phyloP scores from a whole-genome alignment of 2,113 vertebrate species.

The Atherinomorus stipes region DNA sequence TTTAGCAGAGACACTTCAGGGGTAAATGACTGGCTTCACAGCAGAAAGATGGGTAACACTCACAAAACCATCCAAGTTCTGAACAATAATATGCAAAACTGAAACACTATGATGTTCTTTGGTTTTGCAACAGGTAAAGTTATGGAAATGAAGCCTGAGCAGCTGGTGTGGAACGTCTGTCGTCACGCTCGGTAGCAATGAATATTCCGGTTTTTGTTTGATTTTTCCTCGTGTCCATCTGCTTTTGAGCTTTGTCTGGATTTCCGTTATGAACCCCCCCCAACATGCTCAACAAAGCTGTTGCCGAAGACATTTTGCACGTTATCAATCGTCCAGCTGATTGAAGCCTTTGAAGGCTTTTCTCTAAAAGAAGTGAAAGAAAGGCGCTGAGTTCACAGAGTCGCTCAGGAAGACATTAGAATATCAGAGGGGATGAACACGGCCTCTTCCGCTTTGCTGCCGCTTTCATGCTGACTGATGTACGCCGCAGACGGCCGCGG shows the following conservation, averaged over 20 bases:
- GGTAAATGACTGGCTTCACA: too few relatives aligned
- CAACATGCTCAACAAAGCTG: slow-evolving; percentile 33
- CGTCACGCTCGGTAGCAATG: slow-evolving; percentile 8
- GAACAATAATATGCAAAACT: too few relatives aligned
- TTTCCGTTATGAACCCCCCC: background rate
- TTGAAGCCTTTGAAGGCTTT: slow-evolving; percentile 23
- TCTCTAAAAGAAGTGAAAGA: slow-evolving; percentile 21
- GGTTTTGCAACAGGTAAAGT: background rate
- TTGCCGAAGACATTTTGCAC: slow-evolving; percentile 34
- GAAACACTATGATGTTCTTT: too few relatives aligned
- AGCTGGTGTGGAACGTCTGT: slow-evolving; percentile 3
- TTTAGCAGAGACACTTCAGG: too few relatives aligned
- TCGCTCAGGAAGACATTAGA: slow-evolving; percentile 59
- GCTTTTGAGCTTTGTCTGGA: background rate
- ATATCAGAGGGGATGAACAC: slow-evolving; percentile 61
- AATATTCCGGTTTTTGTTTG: slow-evolving; percentile 14
- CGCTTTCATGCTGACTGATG: slow-evolving; percentile 65
- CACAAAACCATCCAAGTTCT: too few relatives aligned
- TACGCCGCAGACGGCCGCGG: slow-evolving; percentile 5
- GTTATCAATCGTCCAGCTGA: slow-evolving; percentile 54
- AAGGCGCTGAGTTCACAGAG: slow-evolving; percentile 51
- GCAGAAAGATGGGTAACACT: too few relatives aligned
- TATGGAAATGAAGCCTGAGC: background rate
- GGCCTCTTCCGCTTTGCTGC: slow-evolving; percentile 11
- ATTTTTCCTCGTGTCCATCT: background rate